Evolutionary conservation across 2,113 vertebrate species (phyloP), one percentile per base, ranked within the genome.

Genomic region (Anser cygnoides): DNA sequence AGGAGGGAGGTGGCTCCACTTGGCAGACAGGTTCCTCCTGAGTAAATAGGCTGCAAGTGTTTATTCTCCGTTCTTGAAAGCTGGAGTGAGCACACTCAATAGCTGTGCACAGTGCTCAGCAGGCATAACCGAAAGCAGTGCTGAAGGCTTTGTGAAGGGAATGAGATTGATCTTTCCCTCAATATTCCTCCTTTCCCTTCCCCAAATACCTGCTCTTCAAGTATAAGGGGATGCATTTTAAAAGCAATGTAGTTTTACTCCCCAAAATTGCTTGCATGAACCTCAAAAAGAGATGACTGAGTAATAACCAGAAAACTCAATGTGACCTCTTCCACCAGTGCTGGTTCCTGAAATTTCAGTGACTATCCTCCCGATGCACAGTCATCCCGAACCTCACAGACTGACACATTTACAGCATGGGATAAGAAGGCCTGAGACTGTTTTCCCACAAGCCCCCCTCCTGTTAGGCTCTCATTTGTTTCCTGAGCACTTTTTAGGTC

Each of bases 21-120:
- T 91, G 87, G 94, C 84, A 92, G 89, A 79, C 77, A 91, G 62
- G 91, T 82, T 88, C 15, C 82, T 90, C 50, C 78, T 62, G 63
- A 41, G 75, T 77, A 72, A 87, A 92, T 91, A 50, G 87, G 33
- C 59, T 91, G 50, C 28, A 93, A 91, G 31, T 19, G 31, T 91
- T 91, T 79, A 73, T 83, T 44, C 33, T 92, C 70, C 82, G 43
- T 31, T 89, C 37, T 58, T 86, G 54, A 85, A 91, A 80, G 55
- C 62, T 54, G 28, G 54, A 26, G 43, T 66, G 67, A 73, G 31
- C 35, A 70, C n/a, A 58, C 46, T 50, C 35, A 54, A 43, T 49
- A 83, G 44, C 75, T 79, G 7, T 35, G n/a, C 68, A 54, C 8
- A 33, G 46, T 81, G 26, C 33, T 77, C 63, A 85, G 59, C 57